Conservation (phyloP, 2,797 vertebrate genomes). For the Glyptemys insculpta region DNA sequence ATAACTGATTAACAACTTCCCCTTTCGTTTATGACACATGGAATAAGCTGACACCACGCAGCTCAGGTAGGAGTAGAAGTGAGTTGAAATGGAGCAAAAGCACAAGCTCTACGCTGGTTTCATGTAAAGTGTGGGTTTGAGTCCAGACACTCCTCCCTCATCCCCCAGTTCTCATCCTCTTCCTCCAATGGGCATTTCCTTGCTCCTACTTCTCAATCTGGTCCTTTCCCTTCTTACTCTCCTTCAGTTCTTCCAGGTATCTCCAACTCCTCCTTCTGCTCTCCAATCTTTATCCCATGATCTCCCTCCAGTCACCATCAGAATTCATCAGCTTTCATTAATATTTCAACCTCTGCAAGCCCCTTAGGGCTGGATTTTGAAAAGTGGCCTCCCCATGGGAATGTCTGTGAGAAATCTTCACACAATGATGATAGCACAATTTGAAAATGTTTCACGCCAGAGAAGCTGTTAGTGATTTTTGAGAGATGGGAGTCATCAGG, state of each 20-base stretch:
- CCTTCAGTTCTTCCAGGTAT: not conserved
- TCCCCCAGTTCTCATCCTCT: not conserved
- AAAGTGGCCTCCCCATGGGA: not conserved
- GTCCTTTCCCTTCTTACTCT: not conserved
- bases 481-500: not conserved
- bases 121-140: not conserved
- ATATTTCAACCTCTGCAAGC: not conserved
- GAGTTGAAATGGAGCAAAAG: not conserved
- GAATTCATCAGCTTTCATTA: not conserved
- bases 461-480: not conserved
- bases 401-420: not conserved
- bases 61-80: not conserved
- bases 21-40: not conserved
- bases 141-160: not conserved
- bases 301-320: not conserved
- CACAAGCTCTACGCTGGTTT: not conserved
- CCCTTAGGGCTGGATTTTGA: not conserved
- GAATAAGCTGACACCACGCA: not conserved
- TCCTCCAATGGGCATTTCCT: not conserved
- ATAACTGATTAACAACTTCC: not conserved
- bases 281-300: not conserved
- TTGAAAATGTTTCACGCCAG: not conserved
- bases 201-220: not conserved
- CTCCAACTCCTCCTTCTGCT: not conserved
- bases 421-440: not conserved